A percentile compares a stretch with the other conserved stretches of the same genome.
Evolutionary conservation across 2,113 vertebrate genomes (phyloP).

Genomic region (Myotis lucifugus): DNA sequence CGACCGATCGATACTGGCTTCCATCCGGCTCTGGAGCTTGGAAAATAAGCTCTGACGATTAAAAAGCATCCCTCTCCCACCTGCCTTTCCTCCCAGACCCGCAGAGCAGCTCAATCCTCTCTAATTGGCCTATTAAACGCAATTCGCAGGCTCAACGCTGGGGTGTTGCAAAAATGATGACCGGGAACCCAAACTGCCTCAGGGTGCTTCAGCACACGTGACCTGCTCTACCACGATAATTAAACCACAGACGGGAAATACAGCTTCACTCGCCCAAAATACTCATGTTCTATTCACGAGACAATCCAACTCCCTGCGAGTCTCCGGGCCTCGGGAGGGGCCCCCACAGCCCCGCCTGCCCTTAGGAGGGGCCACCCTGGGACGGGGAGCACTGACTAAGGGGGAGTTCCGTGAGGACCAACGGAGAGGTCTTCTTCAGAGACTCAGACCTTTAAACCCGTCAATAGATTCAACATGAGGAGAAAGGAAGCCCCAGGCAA

Average conservation of each 20-base stretch:
- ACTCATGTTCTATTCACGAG: background rate
- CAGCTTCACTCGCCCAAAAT: background rate
- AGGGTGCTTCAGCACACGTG: background rate
- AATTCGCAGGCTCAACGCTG: background rate
- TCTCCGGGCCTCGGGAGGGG: background rate
- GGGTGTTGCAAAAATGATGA: slow-evolving; percentile 2
- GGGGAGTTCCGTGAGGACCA: background rate
- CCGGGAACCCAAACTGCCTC: background rate
- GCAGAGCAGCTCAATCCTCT: slow-evolving; percentile 12
- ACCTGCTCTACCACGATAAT: slow-evolving; percentile 1
- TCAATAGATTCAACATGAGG: background rate
- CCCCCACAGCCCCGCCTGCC: background rate
- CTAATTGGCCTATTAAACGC: slow-evolving; percentile 42
- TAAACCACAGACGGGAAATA: background rate
- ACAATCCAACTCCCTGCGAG: background rate
- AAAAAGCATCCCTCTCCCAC: slow-evolving; percentile 29
- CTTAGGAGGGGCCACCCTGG: background rate
- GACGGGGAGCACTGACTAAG: background rate
- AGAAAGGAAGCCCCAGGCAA: background rate
- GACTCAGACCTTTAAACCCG: background rate
- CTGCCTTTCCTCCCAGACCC: slow-evolving; percentile 19
- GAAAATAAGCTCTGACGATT: background rate
- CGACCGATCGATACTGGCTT: background rate
- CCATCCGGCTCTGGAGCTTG: background rate
- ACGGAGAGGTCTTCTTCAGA: background rate